phyloP scores from a whole-genome alignment of 2,113 vertebrate species.

The Percopsis transmontana region DNA sequence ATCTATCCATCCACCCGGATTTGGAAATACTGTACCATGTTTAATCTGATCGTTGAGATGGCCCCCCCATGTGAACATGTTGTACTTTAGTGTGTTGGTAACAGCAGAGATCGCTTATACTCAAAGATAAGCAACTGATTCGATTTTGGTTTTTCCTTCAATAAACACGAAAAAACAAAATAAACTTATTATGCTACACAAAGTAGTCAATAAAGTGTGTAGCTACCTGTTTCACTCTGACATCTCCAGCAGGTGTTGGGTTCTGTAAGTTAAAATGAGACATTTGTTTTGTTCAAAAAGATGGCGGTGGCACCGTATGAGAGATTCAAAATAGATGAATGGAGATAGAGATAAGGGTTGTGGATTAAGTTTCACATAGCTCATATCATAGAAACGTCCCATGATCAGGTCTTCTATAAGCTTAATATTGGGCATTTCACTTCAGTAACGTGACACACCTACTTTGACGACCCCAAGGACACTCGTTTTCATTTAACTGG shows the following conservation, averaged over 20 bases:
- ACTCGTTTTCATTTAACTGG: too few relatives aligned
- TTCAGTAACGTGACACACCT: neutral
- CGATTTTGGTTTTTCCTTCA: too few relatives aligned
- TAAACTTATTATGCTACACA: neutral
- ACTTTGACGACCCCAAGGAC: too few relatives aligned
- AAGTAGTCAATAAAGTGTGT: constrained; percentile 29
- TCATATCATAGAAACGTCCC: too few relatives aligned
- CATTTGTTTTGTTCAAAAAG: constrained; percentile 35
- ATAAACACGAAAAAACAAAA: neutral
- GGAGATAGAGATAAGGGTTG: neutral
- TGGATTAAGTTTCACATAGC: too few relatives aligned
- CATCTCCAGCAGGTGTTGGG: constrained; percentile 79
- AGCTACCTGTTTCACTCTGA: constrained; percentile 78
- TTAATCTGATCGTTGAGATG: too few relatives aligned
- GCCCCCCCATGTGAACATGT: too few relatives aligned
- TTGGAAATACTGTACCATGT: too few relatives aligned
- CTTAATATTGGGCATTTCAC: neutral
- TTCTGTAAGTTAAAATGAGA: constrained; percentile 68
- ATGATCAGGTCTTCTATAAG: too few relatives aligned
- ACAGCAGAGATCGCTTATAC: too few relatives aligned
- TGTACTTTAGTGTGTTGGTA: too few relatives aligned
- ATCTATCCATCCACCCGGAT: too few relatives aligned
- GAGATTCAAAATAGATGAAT: neutral
- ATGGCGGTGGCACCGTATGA: neutral
- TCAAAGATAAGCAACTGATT: neutral